These are phyloP conservation scores for Epirrhoe tristata DNA, from an alignment of 2,888 invertebrate genomes.

Conservation along the genomic window DNA sequence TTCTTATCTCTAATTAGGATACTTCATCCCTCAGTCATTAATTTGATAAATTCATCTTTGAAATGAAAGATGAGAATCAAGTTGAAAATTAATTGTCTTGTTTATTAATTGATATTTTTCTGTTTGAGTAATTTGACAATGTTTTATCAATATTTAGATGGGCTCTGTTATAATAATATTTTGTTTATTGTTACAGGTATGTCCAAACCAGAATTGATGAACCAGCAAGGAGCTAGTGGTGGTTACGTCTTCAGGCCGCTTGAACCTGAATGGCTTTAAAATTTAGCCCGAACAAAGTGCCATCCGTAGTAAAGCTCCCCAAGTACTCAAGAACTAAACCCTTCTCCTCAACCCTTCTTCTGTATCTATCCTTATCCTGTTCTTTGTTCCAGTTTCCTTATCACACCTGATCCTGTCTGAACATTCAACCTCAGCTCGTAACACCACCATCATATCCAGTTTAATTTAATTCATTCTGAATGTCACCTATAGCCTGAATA, in stretches of 20 bases:
- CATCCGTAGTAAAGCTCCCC: too few species aligned
- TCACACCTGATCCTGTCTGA: conserved; percentile 4
- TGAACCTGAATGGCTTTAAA: background rate
- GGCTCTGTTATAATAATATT: background rate
- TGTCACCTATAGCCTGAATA: too few species aligned
- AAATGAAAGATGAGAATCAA: conserved; percentile 6
- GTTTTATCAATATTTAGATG: background rate
- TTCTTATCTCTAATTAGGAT: conserved; percentile 19
- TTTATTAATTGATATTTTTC: conserved; percentile 4
- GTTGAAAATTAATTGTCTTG: conserved; percentile 2
- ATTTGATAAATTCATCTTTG: conserved; percentile 13
- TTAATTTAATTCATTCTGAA: too few species aligned
- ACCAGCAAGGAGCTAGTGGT: background rate
- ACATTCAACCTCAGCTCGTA: background rate
- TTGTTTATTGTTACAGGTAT: conserved; percentile 22
- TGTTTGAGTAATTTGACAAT: background rate
- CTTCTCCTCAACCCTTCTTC: background rate
- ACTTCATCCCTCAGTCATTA: conserved; percentile 13
- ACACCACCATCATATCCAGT: too few species aligned
- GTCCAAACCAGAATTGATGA: background rate
- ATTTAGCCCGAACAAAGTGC: too few species aligned
- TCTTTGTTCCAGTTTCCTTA: background rate
- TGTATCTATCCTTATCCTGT: background rate
- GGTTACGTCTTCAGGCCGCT: background rate
- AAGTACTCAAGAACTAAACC: background rate